Base-by-base conservation (phyloP, 2,797 vertebrate genomes). In the Garrulus glandarius region DNA sequence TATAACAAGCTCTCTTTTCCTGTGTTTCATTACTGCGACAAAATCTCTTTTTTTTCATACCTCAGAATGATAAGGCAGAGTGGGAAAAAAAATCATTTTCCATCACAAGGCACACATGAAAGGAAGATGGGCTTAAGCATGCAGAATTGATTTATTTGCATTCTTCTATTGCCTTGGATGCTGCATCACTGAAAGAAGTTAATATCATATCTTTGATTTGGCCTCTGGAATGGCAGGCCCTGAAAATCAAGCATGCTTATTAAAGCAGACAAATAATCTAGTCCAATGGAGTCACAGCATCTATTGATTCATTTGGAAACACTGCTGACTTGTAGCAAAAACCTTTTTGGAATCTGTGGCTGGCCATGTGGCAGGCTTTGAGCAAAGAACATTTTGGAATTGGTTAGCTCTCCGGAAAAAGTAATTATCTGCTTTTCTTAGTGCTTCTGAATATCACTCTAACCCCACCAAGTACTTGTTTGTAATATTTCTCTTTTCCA, bases 141-240 rank as follows among this genome's bases (percentile, higher is more conserved):
- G 94, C 88, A 96, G 88, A 98, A 98, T 97, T 97, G 96, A 97
- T 98, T 97, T 97, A 97, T 97, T 97, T 98, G 83, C 94, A 97
- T 82, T 69, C 91, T 97, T 95, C 93, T 96, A 52, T 97, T 97
- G 95, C 95, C 83, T 96, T 87, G 88, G 82, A 96, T 95, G 67
- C 82, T 95, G 87, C 91, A 96, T 96, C 94, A 95, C 70, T 96
- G 95, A 93, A 96, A 94, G 63, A 93, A 93, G 96, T 95, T 97
- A 95, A 96, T 97, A 96, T 94, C 8, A 20, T 80, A 81, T 59
- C 96, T 98, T 97, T 96, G 83, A 97, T 98, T 97, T 97, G 96
- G 91, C 80, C 83, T 89, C 84, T 92, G 91, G 87, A 97, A 96
- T 93, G 95, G 71, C 91, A 96, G 88, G 68, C 65, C 72, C 87